Evolutionary conservation across 2,113 vertebrate species (phyloP).

Genomic region (Eubucco bourcierii): DNA sequence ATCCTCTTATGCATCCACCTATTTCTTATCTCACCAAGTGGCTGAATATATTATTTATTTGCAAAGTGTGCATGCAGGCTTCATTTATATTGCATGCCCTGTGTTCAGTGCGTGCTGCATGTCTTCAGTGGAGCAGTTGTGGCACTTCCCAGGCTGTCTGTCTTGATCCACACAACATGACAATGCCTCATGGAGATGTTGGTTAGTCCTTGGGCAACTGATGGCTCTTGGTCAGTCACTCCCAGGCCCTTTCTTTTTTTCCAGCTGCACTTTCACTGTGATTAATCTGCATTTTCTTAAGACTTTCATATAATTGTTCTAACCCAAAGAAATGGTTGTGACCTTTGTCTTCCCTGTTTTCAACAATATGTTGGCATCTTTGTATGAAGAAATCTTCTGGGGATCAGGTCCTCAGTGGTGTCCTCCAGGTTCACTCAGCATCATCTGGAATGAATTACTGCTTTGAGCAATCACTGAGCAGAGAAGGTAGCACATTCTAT

Average conservation of each 20-base stretch:
- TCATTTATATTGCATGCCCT: not conserved
- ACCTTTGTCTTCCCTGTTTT: not conserved
- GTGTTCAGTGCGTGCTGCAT: not conserved
- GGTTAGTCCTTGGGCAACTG: not conserved
- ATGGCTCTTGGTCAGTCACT: not conserved
- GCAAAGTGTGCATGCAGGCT: not conserved
- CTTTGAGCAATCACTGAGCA: not conserved
- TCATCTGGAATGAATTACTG: not conserved
- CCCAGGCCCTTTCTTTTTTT: not conserved
- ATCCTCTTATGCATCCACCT: conserved; percentile 15
- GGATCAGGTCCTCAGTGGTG: not conserved
- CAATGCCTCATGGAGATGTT: not conserved
- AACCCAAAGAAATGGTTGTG: not conserved
- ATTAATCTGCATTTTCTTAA: not conserved
- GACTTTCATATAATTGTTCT: not conserved
- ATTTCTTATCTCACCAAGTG: conserved; percentile 21
- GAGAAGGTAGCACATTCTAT: not conserved
- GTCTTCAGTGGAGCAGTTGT: not conserved
- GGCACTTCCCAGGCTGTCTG: not conserved
- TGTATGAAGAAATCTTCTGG: not conserved
- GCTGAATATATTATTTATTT: conserved; percentile 25
- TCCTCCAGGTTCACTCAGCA: not conserved
- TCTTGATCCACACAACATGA: not conserved
- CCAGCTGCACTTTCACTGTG: not conserved
- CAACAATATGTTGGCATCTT: not conserved